phyloP scores from a whole-genome alignment of 2,797 vertebrate genomes.

The Megaceryle alcyon region DNA sequence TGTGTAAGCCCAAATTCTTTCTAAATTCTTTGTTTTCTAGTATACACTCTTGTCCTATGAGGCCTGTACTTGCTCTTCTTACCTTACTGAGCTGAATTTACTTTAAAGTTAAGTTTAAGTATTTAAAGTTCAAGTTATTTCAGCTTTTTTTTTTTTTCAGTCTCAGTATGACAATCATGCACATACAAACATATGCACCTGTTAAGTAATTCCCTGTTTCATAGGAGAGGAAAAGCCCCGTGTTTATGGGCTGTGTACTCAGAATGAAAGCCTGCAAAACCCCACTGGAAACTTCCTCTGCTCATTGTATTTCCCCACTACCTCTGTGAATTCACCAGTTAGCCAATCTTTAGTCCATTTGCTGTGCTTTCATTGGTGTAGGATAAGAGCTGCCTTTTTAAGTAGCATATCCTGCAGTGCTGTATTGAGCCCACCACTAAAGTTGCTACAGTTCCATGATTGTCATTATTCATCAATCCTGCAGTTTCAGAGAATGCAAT shows the following conservation, averaged over 20 bases:
- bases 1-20: neutral
- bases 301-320: neutral
- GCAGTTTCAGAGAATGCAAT: neutral
- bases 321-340: neutral
- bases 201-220: neutral
- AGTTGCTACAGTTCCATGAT: neutral
- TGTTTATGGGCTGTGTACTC: neutral
- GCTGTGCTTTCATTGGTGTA: neutral
- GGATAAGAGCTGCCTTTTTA: neutral
- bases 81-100: neutral
- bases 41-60: accelerated
- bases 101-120: neutral
- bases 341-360: neutral
- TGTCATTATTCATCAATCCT: neutral
- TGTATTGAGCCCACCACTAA: neutral
- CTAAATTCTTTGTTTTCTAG: neutral
- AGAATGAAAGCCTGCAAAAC: neutral
- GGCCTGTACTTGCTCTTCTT: neutral
- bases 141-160: neutral
- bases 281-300: neutral
- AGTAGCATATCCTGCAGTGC: neutral
- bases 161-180: neutral
- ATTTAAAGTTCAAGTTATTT: neutral
- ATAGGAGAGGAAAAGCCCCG: neutral
- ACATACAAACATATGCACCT: neutral